Percentiles rank a stretch among this genome's conserved stretches.
Evolutionary conservation across 2,888 invertebrate species (phyloP).

Genomic region (Ochropacha duplaris): DNA sequence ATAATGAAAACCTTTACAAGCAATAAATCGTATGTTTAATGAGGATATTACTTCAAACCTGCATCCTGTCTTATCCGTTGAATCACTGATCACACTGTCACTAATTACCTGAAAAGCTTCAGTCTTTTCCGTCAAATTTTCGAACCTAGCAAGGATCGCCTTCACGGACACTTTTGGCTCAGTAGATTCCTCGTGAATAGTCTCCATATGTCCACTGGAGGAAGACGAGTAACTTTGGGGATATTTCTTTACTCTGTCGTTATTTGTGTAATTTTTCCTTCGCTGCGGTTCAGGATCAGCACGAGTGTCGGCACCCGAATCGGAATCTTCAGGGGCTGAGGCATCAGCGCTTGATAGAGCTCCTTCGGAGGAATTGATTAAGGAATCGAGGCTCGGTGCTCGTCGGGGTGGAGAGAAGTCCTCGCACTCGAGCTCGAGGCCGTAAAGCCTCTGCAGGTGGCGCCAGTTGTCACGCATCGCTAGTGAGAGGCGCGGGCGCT

Average conservation of each 20-base stretch:
- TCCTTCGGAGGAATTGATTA: slow-evolving; percentile 87
- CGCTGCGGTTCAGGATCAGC: slow-evolving; percentile 64
- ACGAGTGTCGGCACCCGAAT: slow-evolving; percentile 86
- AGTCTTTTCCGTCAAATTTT: slow-evolving; percentile 84
- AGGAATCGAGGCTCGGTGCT: slow-evolving; percentile 85
- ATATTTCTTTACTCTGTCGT: slow-evolving; percentile 62
- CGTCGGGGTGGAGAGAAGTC: slow-evolving; percentile 62
- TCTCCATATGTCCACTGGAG: slow-evolving; percentile 89
- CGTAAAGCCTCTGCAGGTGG: slow-evolving; percentile 76
- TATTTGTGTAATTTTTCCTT: slow-evolving; percentile 37
- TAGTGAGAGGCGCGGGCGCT: slow-evolving; percentile 77
- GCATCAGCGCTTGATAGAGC: slow-evolving; percentile 85
- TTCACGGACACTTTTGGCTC: slow-evolving; percentile 93
- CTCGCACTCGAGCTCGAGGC: slow-evolving; percentile 67
- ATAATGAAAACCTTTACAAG: not conserved
- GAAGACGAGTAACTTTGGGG: slow-evolving; percentile 78
- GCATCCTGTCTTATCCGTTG: not conserved
- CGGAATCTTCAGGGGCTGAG: slow-evolving; percentile 84
- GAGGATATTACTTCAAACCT: slow-evolving; percentile 6
- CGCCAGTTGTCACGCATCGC: slow-evolving; percentile 83
- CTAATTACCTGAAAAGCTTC: slow-evolving; percentile 50
- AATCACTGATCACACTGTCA: slow-evolving; percentile 16
- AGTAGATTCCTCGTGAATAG: slow-evolving; percentile 89
- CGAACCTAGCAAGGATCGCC: slow-evolving; percentile 91
- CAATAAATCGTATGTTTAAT: not conserved